A percentile compares a stretch with the other conserved stretches of the same genome.
phyloP scores from a whole-genome alignment of 35 echinoderm and acorn worm genomes.

The Lytechinus variegatus region DNA sequence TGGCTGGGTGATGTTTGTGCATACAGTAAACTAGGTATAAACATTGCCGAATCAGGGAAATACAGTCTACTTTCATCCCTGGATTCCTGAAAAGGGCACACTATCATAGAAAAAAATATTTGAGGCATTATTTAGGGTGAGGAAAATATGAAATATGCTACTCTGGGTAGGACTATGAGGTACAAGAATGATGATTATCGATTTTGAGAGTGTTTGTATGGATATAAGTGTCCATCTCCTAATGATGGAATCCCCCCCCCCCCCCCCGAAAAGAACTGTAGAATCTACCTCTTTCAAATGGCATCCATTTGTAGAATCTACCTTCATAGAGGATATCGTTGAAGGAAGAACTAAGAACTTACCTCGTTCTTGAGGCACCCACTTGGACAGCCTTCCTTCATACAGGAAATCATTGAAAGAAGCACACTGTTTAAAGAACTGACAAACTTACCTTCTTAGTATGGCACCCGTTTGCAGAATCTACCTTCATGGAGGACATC shows the following conservation, averaged over 20 bases:
- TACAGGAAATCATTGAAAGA: no score
- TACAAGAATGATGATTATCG: no score
- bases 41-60: no score
- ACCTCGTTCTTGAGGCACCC: constrained; percentile 84
- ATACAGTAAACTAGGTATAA: no score
- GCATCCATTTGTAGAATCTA: constrained; percentile 81
- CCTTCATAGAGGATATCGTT: constrained; percentile 77
- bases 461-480: constrained; percentile 86
- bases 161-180: background rate
- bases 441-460: constrained; percentile 82
- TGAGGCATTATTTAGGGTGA: background rate
- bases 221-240: no score
- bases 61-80: background rate
- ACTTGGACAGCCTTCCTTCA: constrained; percentile 64
- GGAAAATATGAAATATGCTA: background rate
- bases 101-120: background rate
- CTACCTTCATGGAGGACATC: constrained; percentile 69
- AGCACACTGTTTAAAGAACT: background rate
- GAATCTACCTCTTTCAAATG: constrained; percentile 86
- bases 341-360: constrained; percentile 57
- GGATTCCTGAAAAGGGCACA: background rate
- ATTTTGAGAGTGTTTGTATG: no score
- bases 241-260: no score
- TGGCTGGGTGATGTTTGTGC: no score
- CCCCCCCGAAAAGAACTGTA: background rate